These are phyloP conservation scores for Nephrotoma guestfalica DNA, from an alignment of 2,888 invertebrate genomes.

Conservation along the genomic window DNA sequence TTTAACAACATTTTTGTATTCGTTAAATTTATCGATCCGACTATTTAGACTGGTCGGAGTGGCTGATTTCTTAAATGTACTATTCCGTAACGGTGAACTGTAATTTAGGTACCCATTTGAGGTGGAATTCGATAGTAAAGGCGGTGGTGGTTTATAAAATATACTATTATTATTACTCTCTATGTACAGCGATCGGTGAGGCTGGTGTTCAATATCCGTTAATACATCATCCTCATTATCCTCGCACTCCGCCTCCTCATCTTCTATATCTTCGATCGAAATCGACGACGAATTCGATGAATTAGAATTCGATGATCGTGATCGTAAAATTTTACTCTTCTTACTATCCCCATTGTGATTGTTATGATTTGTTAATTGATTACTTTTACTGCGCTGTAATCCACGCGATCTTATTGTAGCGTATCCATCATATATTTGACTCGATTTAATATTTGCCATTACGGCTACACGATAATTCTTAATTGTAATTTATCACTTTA, in stretches of 20 bases:
- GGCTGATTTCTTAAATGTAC: background rate
- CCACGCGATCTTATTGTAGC: conserved; percentile 63
- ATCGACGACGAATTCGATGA: background rate
- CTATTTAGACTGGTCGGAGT: background rate
- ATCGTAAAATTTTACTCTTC: background rate
- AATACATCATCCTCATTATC: background rate
- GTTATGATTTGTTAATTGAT: conserved; percentile 14
- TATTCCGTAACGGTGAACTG: background rate
- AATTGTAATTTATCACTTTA: background rate
- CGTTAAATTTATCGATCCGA: background rate
- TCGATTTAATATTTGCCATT: conserved; percentile 18
- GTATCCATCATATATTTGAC: conserved; percentile 67
- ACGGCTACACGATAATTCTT: background rate
- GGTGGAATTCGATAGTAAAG: background rate
- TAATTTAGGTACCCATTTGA: background rate
- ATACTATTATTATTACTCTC: background rate
- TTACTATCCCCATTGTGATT: background rate
- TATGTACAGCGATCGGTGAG: background rate
- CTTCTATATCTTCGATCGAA: background rate
- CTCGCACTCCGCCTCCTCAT: background rate
- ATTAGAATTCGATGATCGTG: background rate
- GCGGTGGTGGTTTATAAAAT: conserved; percentile 9
- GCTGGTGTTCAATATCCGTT: background rate
- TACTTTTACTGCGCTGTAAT: conserved; percentile 29
- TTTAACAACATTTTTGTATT: background rate